Evolutionary conservation across 2,888 invertebrate species (phyloP).

Genomic region (Tiphia femorata): DNA sequence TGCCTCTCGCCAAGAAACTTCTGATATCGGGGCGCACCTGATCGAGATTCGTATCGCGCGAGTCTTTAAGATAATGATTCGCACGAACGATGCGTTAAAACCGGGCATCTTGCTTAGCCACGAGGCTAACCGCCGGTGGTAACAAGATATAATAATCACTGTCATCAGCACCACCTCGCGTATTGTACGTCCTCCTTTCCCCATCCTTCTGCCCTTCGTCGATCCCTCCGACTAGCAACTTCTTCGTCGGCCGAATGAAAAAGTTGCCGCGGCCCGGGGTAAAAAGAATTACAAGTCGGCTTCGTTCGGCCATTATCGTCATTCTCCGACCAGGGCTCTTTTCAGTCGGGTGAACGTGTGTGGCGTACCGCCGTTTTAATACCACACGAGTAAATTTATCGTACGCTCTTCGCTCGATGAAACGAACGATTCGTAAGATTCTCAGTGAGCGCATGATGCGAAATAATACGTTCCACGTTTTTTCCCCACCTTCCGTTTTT

Average conservation of each 20-base stretch:
- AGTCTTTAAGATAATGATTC: constrained; percentile 49
- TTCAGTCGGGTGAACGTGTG: too few relatives aligned
- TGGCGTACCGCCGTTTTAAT: too few relatives aligned
- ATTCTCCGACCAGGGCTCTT: not conserved
- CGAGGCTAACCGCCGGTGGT: constrained; percentile 43
- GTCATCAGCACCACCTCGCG: constrained; percentile 45
- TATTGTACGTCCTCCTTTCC: constrained; percentile 9
- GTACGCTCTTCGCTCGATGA: too few relatives aligned
- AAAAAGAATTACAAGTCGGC: constrained; percentile 24
- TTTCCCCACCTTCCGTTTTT: too few relatives aligned
- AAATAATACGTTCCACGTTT: too few relatives aligned
- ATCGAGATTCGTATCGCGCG: constrained; percentile 44
- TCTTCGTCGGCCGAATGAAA: constrained; percentile 28
- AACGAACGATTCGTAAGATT: too few relatives aligned
- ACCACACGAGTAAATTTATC: too few relatives aligned
- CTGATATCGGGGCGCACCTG: constrained; percentile 33
- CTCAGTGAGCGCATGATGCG: too few relatives aligned
- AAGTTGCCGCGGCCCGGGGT: constrained; percentile 20
- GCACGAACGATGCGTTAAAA: constrained; percentile 48
- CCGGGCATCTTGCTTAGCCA: constrained; percentile 30
- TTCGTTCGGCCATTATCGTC: constrained; percentile 31
- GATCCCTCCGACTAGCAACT: constrained; percentile 11
- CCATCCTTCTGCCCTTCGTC: not conserved
- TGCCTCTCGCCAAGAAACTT: constrained; percentile 18
- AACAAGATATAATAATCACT: constrained; percentile 54